Conservation (phyloP, 2,797 vertebrate genomes). For the Melanitta fusca region DNA sequence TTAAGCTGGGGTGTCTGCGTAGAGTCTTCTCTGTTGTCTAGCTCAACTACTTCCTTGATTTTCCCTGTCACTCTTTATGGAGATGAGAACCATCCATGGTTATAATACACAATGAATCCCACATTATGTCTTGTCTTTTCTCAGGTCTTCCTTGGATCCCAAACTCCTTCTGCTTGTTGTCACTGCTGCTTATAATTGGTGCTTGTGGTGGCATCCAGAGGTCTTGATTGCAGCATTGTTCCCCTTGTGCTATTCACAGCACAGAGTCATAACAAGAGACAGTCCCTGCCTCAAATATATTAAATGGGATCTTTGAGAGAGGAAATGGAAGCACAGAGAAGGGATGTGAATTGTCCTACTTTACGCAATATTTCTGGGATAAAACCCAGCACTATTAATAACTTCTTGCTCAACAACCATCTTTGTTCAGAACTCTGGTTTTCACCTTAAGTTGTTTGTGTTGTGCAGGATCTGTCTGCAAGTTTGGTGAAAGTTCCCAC, state of each 20-base stretch:
- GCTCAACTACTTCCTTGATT: neutral
- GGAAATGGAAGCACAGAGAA: slow-evolving; percentile 61
- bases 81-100: neutral
- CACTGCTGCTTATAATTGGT: slow-evolving; percentile 30
- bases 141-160: slow-evolving; percentile 28
- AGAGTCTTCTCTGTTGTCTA: neutral
- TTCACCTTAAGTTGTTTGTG: slow-evolving; percentile 63
- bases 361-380: slow-evolving; percentile 67
- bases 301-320: slow-evolving; percentile 61
- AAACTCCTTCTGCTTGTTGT: neutral
- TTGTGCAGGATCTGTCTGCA: neutral
- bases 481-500: neutral
- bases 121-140: neutral
- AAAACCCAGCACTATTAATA: slow-evolving; percentile 71
- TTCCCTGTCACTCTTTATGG: neutral
- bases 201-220: slow-evolving; percentile 60
- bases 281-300: slow-evolving; percentile 53
- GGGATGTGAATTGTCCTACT: slow-evolving; percentile 55
- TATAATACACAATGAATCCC: neutral
- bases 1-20: neutral
- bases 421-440: slow-evolving; percentile 53
- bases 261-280: slow-evolving; percentile 44
- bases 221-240: slow-evolving; percentile 34
- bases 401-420: slow-evolving; percentile 58
- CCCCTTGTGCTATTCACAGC: slow-evolving; percentile 54